Evolutionary conservation across 2,113 vertebrate species (phyloP), one percentile per base, ranked within the genome.

Genomic region (Corythaeola cristata): DNA sequence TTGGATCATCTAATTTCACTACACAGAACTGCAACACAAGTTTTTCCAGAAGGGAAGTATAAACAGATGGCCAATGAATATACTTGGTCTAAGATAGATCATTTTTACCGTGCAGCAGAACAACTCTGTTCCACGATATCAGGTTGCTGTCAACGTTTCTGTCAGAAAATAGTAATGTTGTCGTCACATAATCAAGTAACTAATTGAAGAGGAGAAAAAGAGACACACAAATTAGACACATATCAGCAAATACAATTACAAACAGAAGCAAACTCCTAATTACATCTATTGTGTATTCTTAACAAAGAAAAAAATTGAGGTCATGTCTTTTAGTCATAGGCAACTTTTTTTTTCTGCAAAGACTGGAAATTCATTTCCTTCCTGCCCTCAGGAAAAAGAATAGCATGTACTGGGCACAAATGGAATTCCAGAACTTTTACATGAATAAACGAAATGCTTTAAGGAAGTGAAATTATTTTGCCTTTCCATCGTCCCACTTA

Each of bases 111-210:
- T 99, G 99, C 60, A 99, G 98, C 85, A 99, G 97, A 73, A 99
- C 99, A 58, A 99, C 99, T 35, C 99, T 98, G 98, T 99, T 99
- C 99, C 99, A 99, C 0, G 99, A 97, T 91, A 99, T 98, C 86
- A 99, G 96, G 95, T 99, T 99, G 98, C 98, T 99, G 98, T 99
- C 97, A 17, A 99, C 99, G 2, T 99, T 99, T 98, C 97, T 99
- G 97, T 99, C 99, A 5, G 99, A 99, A 97, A 99, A 99, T 55
- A 99, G 98, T 73, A 99, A 97, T 2, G 99, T 98, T 30, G 99
- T 99, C 8, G 97, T 98, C 96, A 99, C 98, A 4, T 99, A 99
- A 97, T 99, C 98, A 37, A 99, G 98, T 84, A 99, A 98, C 99
- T 99, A 95, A 77, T 59, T 62, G 41, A 52, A 77, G 24, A 96